These are phyloP conservation scores for Dascyllus trimaculatus DNA, from an alignment of 2,113 vertebrate genomes.

Conservation along the genomic window DNA sequence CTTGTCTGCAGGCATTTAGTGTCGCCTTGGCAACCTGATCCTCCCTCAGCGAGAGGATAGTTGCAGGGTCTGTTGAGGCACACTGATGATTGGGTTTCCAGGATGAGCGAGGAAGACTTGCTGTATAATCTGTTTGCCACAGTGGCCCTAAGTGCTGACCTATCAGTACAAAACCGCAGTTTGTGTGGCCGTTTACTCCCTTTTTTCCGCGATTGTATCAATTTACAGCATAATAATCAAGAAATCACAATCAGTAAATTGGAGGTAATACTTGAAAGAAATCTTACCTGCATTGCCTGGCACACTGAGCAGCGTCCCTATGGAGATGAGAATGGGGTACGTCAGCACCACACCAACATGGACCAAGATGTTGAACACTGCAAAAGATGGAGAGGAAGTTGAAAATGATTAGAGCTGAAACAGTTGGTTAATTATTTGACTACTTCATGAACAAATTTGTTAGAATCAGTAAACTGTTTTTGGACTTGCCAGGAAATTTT, in stretches of 20 bases:
- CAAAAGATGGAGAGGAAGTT: slow-evolving; percentile 35
- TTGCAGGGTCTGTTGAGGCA: slow-evolving; percentile 68
- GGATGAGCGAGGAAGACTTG: slow-evolving; percentile 64
- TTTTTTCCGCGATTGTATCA: slow-evolving; percentile 22
- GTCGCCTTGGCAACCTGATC: slow-evolving; percentile 79
- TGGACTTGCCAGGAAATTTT: neutral
- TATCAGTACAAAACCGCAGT: slow-evolving; percentile 48
- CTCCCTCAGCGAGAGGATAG: slow-evolving; percentile 73
- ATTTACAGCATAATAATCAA: slow-evolving; percentile 1
- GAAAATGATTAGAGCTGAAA: neutral
- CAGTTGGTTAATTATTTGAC: neutral
- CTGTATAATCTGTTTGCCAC: slow-evolving; percentile 76
- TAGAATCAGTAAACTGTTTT: neutral
- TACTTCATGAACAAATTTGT: neutral
- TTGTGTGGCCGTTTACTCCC: slow-evolving; percentile 28
- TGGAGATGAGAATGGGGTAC: slow-evolving; percentile 98
- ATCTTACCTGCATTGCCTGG: slow-evolving; percentile 96
- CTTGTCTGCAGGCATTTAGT: slow-evolving; percentile 78
- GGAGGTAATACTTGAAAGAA: slow-evolving; percentile 8
- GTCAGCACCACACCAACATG: slow-evolving; percentile 97
- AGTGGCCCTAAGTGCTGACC: slow-evolving; percentile 71
- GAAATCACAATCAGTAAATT: neutral
- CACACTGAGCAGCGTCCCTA: slow-evolving; percentile 97
- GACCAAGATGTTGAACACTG: slow-evolving; percentile 97
- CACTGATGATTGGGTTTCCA: slow-evolving; percentile 69